Base-by-base conservation (phyloP, 2,113 vertebrate species). In the Chloropsis cyanopogon region DNA sequence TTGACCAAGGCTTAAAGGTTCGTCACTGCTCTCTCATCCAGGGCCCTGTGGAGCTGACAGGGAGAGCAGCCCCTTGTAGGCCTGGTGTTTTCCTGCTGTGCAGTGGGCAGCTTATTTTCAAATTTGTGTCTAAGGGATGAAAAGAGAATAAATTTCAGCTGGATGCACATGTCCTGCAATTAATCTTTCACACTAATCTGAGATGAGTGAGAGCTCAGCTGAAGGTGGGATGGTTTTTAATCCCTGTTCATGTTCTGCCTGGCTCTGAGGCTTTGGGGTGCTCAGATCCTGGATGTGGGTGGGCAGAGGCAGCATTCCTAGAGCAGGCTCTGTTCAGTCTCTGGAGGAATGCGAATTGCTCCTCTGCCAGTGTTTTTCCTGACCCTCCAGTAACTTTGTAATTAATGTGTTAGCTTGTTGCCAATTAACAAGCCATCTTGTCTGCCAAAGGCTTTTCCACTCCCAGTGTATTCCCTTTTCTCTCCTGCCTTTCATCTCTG, bases 321-420 rank as follows among this genome's bases (percentile, higher is more conserved):
- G 88, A 52, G 57, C 54, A 6, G 41, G 19, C 14, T 57, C 68
- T 76, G 44, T 10, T 75, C 66, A 2, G 0, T 35, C 85, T 91
- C n/a, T 0, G 5, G n/a, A 87, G 94, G 66, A 87, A 80, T 57
- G 80, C 7, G 12, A 68, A 59, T 50, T 9, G 54, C 41, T 75
- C n/a, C 2, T 28, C 73, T 93, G 78, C 39, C 63, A 35, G 1
- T 66, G 61, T 6, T 71, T 70, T 75, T 19, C 52, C 42, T 85
- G 46, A 63, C 84, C 35, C 0, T 59, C 23, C 47, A 77, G 90
- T 42, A 91, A 86, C 69, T 92, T 82, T 59, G 66, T 95, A 87
- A 92, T 88, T 94, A 88, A 46, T 9, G 33, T 50, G 42, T 76
- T 92, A 80, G 75, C 75, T 87, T 69, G 70, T 69, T 95, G 95